phyloP scores from a whole-genome alignment of 2,888 invertebrate species.

The Pristionchus fissidentatus region DNA sequence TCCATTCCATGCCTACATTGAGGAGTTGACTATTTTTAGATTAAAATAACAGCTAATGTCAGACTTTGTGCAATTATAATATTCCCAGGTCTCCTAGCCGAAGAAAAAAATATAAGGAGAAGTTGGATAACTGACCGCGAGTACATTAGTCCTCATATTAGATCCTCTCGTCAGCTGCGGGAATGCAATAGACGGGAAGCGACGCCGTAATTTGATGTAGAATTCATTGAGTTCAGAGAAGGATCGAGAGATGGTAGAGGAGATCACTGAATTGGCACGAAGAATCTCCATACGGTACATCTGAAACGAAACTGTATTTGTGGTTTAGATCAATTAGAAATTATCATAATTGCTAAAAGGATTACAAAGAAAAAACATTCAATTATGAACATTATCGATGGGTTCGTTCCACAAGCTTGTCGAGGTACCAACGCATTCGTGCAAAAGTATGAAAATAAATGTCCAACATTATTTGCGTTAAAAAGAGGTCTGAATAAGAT shows the following conservation, averaged over 20 bases:
- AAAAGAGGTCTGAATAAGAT: slow-evolving; percentile 45
- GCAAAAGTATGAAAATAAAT: background rate
- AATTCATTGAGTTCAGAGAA: slow-evolving; percentile 97
- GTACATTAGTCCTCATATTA: slow-evolving; percentile 87
- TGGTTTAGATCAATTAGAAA: background rate
- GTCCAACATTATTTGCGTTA: too few relatives aligned
- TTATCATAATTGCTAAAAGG: too few relatives aligned
- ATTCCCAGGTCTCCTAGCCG: too few relatives aligned
- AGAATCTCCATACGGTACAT: slow-evolving; percentile 69
- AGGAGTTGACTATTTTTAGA: too few relatives aligned
- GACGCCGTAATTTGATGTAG: slow-evolving; percentile 91
- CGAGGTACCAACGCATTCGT: background rate
- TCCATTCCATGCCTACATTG: too few relatives aligned
- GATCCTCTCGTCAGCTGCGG: slow-evolving; percentile 53
- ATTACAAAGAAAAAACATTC: background rate
- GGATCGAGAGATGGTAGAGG: slow-evolving; percentile 90
- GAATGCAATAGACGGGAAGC: slow-evolving; percentile 55
- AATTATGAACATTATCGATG: background rate
- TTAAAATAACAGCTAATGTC: too few relatives aligned
- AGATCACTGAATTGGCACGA: slow-evolving; percentile 60
- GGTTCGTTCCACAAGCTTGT: background rate
- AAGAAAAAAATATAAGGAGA: too few relatives aligned
- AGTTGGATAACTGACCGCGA: slow-evolving; percentile 85
- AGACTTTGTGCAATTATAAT: too few relatives aligned
- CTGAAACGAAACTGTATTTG: too few relatives aligned